Conservation (phyloP, 2,113 vertebrate genomes). For the Hipposideros armiger region DNA sequence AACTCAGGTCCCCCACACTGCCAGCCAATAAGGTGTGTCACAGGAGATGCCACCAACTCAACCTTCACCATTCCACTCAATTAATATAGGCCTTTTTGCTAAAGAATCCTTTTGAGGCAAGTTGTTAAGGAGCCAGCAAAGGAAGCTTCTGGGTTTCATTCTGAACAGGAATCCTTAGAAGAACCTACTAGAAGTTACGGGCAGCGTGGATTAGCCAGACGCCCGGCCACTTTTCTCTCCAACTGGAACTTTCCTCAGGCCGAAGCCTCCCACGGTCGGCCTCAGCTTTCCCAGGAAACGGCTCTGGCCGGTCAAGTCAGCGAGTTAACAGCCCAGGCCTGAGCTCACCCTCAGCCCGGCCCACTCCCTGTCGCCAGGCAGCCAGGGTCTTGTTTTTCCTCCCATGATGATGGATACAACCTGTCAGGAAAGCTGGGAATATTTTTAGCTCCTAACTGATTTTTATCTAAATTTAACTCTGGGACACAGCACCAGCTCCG, state of each 20-base stretch:
- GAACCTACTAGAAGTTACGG: constrained; percentile 41
- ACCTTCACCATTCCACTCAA: background rate
- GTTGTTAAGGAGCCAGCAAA: background rate
- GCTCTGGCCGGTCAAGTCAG: background rate
- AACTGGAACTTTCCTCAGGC: background rate
- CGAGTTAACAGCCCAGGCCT: background rate
- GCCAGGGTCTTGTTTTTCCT: constrained; percentile 61
- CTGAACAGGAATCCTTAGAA: background rate
- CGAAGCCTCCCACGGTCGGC: background rate
- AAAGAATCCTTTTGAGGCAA: background rate
- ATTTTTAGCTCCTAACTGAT: constrained; percentile 76
- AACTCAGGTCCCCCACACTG: background rate
- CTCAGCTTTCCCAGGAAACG: background rate
- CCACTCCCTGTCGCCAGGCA: constrained; percentile 57
- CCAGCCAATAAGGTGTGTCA: background rate
- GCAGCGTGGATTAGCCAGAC: background rate
- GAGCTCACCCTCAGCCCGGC: constrained; percentile 24
- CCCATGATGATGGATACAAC: constrained; percentile 53
- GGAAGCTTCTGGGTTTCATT: background rate
- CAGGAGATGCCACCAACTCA: background rate
- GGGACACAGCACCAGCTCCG: constrained; percentile 37
- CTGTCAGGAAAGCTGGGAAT: constrained; percentile 69
- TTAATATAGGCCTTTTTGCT: background rate
- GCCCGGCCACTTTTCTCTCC: background rate
- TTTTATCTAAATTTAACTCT: constrained; percentile 82